Conservation (phyloP, 2,113 vertebrate species). For the Colius striatus region DNA sequence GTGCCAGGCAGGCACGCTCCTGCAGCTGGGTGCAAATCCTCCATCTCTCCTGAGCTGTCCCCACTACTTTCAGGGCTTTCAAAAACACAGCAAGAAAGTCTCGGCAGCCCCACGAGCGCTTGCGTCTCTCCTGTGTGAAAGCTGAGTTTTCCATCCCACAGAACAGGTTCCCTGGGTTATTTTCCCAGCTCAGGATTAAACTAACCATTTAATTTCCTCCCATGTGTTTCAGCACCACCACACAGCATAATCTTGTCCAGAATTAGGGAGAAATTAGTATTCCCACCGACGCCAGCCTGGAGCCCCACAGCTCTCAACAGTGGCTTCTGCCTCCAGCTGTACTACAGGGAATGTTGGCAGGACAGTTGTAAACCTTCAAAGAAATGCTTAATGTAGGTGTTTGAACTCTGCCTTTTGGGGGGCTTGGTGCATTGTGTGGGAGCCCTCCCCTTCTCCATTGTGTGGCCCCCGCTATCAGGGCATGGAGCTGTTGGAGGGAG, state of each 20-base stretch:
- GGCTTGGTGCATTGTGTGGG: neutral
- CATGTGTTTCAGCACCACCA: neutral
- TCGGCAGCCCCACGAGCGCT: neutral
- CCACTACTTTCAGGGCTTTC: neutral
- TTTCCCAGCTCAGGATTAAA: neutral
- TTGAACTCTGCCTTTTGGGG: neutral
- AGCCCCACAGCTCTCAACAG: neutral
- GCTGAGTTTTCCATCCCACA: neutral
- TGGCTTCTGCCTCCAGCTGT: neutral
- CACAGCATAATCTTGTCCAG: neutral
- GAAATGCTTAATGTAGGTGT: neutral
- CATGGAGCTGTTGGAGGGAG: no score
- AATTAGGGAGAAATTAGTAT: neutral
- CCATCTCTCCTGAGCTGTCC: neutral
- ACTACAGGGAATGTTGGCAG: neutral
- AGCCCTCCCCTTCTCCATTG: rapidly evolving
- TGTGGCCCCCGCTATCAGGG: no score
- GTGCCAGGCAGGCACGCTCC: neutral
- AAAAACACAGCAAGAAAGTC: neutral
- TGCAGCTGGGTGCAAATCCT: neutral
- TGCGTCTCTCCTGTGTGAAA: neutral
- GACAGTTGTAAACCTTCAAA: neutral
- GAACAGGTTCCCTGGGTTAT: neutral
- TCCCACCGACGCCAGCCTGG: neutral
- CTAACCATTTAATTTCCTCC: neutral